Conservation (phyloP, 2,888 invertebrate genomes). For the Calliopum simillimum region DNA sequence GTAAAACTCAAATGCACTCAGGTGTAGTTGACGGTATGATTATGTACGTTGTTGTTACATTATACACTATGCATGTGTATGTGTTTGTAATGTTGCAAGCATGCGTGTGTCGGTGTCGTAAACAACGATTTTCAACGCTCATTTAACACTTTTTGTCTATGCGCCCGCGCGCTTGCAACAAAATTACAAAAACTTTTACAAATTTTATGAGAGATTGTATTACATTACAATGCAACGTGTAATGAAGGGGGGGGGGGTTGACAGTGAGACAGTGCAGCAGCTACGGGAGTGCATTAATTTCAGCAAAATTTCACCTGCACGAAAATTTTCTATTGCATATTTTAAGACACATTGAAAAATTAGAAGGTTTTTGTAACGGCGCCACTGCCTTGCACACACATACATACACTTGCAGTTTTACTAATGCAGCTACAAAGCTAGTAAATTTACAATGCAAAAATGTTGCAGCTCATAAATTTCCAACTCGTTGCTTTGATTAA, state of each 20-base stretch:
- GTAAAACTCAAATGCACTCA: conserved; percentile 14
- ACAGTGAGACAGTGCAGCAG: background rate
- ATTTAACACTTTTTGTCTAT: conserved; percentile 59
- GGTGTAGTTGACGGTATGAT: background rate
- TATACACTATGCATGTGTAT: background rate
- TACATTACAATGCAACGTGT: background rate
- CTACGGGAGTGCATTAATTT: too few relatives aligned
- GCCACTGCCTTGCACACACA: background rate
- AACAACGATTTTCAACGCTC: conserved; percentile 60
- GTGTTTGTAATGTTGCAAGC: conserved; percentile 3
- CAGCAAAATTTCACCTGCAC: too few relatives aligned
- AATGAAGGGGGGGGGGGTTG: too few relatives aligned
- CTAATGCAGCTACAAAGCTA: background rate
- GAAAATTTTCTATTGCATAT: too few relatives aligned
- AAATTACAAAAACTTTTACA: conserved; percentile 12
- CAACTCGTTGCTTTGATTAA: conserved; percentile 57
- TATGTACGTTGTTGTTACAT: conserved; percentile 1
- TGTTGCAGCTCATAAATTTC: conserved; percentile 59
- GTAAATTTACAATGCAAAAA: conserved; percentile 28
- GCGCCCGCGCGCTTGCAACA: conserved; percentile 41
- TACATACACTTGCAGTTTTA: conserved; percentile 1
- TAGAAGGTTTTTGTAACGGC: too few relatives aligned
- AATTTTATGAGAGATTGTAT: conserved; percentile 15
- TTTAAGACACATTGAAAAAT: too few relatives aligned
- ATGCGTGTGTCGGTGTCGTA: conserved; percentile 47